These are phyloP conservation scores for Nothocercus nigrocapillus DNA, from an alignment of 2,113 vertebrate genomes.

Conservation along the genomic window DNA sequence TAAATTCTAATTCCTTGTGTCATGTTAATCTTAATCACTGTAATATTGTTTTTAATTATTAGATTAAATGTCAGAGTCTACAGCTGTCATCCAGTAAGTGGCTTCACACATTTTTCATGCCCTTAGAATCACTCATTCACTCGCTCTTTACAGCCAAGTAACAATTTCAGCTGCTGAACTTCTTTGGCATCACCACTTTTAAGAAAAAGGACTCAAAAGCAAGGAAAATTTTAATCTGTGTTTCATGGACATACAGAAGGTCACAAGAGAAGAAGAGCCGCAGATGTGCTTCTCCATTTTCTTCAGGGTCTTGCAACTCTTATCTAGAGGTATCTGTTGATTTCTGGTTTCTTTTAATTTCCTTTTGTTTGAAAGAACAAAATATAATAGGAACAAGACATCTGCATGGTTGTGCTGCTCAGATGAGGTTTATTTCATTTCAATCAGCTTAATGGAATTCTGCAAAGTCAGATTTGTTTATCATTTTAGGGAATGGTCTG, in stretches of 20 bases:
- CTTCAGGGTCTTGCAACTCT: not conserved
- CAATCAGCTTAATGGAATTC: not conserved
- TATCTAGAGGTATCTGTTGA: not conserved
- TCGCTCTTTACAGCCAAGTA: not conserved
- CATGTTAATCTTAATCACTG: not conserved
- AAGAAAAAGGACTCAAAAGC: not conserved
- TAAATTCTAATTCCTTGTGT: conserved; percentile 2
- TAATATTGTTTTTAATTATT: not conserved
- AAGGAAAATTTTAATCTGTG: not conserved
- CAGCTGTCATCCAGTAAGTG: not conserved
- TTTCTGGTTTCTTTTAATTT: conserved; percentile 31
- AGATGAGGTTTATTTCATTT: conserved; percentile 33
- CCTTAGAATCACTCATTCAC: not conserved
- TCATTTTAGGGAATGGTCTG: not conserved
- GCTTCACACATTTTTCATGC: not conserved
- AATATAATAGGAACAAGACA: not conserved
- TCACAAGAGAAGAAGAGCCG: not conserved
- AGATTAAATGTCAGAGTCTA: not conserved
- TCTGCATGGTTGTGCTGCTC: conserved; percentile 25
- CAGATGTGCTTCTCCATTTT: not conserved
- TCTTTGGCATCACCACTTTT: not conserved
- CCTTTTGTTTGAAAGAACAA: not conserved
- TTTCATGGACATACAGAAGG: not conserved
- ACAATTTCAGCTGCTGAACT: not conserved
- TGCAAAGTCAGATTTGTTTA: conserved; percentile 22